Evolutionary conservation across 2,113 vertebrate genomes (phyloP).

Genomic region (Anseranas semipalmata): DNA sequence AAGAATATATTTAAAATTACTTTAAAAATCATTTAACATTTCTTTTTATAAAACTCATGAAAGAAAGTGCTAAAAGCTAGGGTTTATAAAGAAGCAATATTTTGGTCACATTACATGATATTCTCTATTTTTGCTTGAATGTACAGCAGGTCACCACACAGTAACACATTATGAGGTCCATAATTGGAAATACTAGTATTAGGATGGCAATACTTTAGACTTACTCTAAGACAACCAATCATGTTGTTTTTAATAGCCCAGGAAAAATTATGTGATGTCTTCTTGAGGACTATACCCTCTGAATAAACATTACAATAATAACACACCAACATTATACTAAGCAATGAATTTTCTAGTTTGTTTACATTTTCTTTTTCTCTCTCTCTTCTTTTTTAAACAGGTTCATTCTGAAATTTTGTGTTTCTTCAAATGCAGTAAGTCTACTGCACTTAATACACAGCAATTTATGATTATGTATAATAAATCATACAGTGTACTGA

Average conservation of each 20-base stretch:
- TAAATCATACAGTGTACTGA: not conserved
- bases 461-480: not conserved
- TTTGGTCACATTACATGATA: not conserved
- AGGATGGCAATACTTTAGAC: not conserved
- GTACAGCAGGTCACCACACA: not conserved
- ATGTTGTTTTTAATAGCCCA: not conserved
- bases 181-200: not conserved
- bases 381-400: not conserved
- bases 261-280: not conserved
- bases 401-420: not conserved
- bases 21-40: not conserved
- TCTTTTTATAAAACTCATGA: not conserved
- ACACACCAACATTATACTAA: not conserved
- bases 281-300: not conserved
- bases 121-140: not conserved
- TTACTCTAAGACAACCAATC: not conserved
- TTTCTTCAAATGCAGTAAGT: not conserved
- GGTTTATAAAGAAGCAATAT: not conserved
- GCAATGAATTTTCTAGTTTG: not conserved
- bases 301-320: not conserved
- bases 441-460: not conserved
- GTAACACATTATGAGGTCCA: not conserved
- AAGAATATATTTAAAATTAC: not conserved
- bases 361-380: not conserved
- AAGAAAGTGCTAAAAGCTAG: not conserved